Evolutionary conservation across 2,113 vertebrate species (phyloP), one percentile per base, ranked within the genome.

Genomic region (Cacatua alba): DNA sequence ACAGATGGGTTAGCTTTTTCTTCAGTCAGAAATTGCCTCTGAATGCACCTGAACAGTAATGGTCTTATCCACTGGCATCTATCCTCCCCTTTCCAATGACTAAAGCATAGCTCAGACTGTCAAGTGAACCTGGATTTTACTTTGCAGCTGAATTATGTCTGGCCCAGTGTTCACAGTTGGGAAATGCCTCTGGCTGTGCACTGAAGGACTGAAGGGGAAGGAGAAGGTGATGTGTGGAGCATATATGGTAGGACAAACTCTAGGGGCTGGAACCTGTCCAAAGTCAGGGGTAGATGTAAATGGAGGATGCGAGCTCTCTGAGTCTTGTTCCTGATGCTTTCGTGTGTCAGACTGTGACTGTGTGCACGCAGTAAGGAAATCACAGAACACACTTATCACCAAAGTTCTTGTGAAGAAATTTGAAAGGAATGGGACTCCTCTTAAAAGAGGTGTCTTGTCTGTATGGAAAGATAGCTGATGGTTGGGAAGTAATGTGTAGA

Each of bases 1-100:
- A 85, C 48, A 71, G 72, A 43, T 69, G 89, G 85, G 44, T 94
- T 94, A 87, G 29, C 35, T 84, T 64, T 64, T 59, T 51, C 46
- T 71, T 57, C 7, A 23, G 25, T 53, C 59, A 65, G 74, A n/a
- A 89, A 41, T 37, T 75, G 46, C 57, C 82, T 55, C 53, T 69
- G 67, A 59, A 35, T 35, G 8, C 16, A 9, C 29, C 63, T 39
- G 13, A 63, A 5, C 33, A 48, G 46, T 60, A 26, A 39, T 35
- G n/a, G 16, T 29, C 92, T 31, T 86, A 52, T 37, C 81, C 31
- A 33, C 60, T 87, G 81, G 29, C n/a, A 17, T 28, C 25, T 51
- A 0, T 44, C 59, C 26, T 86, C 5, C n/a, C 7, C 28, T 88
- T 78, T 39, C 64, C 57, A 60, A 0, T 39, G 57, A 31, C 78